Conservation (phyloP, 2,113 vertebrate species). For the Colius striatus region DNA sequence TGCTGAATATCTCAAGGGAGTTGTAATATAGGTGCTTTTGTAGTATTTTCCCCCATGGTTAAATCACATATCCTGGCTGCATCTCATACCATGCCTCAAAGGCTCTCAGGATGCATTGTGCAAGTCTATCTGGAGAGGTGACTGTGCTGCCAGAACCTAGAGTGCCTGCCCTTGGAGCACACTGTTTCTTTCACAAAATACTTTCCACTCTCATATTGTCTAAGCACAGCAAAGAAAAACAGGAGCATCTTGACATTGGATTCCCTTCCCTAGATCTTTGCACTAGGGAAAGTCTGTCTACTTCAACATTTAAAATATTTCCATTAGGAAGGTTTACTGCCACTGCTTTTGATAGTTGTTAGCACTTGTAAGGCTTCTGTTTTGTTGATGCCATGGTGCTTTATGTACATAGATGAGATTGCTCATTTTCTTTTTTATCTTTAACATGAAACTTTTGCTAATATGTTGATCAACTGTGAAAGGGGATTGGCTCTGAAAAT, state of each 20-base stretch:
- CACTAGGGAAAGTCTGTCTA: neutral
- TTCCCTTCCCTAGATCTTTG: neutral
- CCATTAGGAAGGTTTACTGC: neutral
- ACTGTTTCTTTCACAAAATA: neutral
- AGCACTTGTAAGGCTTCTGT: neutral
- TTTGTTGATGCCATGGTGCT: neutral
- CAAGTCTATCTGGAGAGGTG: neutral
- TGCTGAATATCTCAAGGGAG: neutral
- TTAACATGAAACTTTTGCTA: neutral
- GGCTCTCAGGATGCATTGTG: neutral
- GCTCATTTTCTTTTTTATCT: neutral
- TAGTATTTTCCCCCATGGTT: neutral
- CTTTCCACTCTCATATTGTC: neutral
- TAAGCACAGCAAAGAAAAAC: neutral
- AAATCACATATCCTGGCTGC: neutral
- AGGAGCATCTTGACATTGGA: neutral
- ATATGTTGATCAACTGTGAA: neutral
- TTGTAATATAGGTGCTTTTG: neutral
- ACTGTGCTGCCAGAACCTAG: neutral
- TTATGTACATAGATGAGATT: neutral
- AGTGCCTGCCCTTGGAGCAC: neutral
- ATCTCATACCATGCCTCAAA: fast-evolving
- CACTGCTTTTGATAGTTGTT: neutral
- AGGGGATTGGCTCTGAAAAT: neutral
- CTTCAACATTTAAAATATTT: neutral